phyloP scores from a whole-genome alignment of 2,113 vertebrate genomes.

The Bucco capensis region DNA sequence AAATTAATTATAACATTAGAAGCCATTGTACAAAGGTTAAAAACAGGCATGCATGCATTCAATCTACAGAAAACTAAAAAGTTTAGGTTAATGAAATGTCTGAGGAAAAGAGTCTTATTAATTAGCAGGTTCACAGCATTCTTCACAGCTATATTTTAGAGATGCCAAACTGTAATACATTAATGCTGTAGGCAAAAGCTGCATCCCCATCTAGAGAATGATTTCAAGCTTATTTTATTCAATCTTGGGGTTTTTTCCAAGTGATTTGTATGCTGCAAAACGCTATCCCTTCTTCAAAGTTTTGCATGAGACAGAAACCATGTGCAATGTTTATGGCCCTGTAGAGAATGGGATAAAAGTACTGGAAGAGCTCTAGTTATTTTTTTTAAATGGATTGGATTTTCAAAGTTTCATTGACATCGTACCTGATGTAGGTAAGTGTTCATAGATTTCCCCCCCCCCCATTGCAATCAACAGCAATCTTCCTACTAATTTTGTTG shows the following conservation, averaged over 20 bases:
- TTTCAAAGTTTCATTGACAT: slow-evolving; percentile 19
- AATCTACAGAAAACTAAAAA: slow-evolving; percentile 48
- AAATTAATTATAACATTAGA: slow-evolving; percentile 51
- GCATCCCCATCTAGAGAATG: slow-evolving; percentile 7
- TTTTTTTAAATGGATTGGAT: neutral
- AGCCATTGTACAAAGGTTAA: slow-evolving; percentile 49
- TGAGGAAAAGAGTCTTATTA: slow-evolving; percentile 41
- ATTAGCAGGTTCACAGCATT: slow-evolving; percentile 64
- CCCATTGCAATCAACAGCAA: neutral
- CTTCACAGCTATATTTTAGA: slow-evolving; percentile 67
- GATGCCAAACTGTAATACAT: slow-evolving; percentile 50
- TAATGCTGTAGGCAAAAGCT: neutral
- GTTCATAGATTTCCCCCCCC: neutral
- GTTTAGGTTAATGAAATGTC: slow-evolving; percentile 68
- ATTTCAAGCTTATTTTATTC: slow-evolving; percentile 17
- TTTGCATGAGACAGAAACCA: neutral
- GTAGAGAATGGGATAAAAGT: slow-evolving; percentile 6
- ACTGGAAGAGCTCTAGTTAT: neutral
- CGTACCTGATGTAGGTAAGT: neutral
- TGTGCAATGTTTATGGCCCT: neutral
- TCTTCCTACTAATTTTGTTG: neutral
- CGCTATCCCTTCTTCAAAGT: neutral
- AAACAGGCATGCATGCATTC: slow-evolving; percentile 15
- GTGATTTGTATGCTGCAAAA: slow-evolving; percentile 30
- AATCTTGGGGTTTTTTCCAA: neutral